A percentile compares a stretch with the other conserved stretches of the same genome.
phyloP scores from a whole-genome alignment of 2,797 vertebrate species.

The Chromobotia macracanthus region DNA sequence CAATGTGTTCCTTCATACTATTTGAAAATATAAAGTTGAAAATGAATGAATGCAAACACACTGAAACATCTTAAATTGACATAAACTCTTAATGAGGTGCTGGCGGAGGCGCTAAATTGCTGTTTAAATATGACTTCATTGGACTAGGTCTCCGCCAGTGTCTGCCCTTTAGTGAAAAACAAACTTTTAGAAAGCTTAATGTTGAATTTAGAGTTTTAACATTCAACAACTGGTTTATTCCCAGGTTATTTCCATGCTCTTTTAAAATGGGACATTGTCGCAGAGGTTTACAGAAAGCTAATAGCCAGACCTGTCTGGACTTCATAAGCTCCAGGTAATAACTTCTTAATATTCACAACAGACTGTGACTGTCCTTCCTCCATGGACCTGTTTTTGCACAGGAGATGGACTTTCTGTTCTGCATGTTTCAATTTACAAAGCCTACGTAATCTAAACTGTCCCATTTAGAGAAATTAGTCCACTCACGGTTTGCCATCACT shows the following conservation, averaged over 20 bases:
- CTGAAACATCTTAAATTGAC: constrained; percentile 18
- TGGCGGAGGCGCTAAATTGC: constrained; percentile 20
- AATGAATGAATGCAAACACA: constrained; percentile 29
- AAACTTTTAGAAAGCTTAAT: constrained; percentile 46
- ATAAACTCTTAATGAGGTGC: constrained; percentile 19
- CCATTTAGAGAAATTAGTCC: neutral
- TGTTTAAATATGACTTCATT: constrained; percentile 56
- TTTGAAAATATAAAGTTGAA: constrained; percentile 6
- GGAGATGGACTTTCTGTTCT: neutral
- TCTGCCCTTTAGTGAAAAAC: constrained; percentile 29
- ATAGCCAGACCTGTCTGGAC: constrained; percentile 18
- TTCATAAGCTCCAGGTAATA: neutral
- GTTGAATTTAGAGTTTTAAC: constrained; percentile 38
- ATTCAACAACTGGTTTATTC: constrained; percentile 46
- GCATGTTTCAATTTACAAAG: neutral
- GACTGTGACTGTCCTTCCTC: neutral
- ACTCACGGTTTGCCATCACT: neutral
- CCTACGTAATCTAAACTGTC: neutral
- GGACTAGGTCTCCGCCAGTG: constrained; percentile 18
- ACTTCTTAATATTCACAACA: constrained; percentile 8
- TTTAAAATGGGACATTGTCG: neutral
- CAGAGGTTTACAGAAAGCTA: neutral
- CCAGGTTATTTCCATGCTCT: constrained; percentile 27
- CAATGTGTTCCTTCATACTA: neutral
- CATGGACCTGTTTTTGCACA: neutral